Evolutionary conservation across 2,888 invertebrate genomes (phyloP), one percentile per base, ranked within the genome.

Genomic region (Ethmia dodecea): DNA sequence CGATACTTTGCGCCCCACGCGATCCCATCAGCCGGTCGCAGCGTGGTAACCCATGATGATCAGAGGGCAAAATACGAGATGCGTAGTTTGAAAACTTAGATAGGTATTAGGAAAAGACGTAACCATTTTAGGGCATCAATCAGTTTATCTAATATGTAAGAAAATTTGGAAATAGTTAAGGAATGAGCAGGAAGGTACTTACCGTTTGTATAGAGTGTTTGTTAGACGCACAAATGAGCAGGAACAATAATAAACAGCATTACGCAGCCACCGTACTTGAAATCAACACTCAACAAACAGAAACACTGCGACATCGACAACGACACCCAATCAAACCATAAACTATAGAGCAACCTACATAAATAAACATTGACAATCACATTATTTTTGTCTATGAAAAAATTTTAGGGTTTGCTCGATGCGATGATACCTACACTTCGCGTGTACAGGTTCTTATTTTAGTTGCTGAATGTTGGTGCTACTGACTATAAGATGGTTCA

Each of bases 221-320:
- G 56, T 61, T 60, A 55, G 48, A 64, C 51, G 60, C 75, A 78
- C 76, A 69, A 67, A 12, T 52, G 65, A 37, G 28, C 74, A 73
- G 69, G 66, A 72, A 71, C 61, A 78, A 79, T 68, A 75, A 79
- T 69, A 76, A 79, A 81, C 77, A 77, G 78, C 83, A 84, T 83
- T 80, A 74, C 83, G 73, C 72, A 62, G 75, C 66, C 72, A 70
- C 70, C 61, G 70, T 68, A 69, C 69, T 75, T 64, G 66, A 67
- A 71, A 66, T 71, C 71, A 74, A 74, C 66, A 72, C 63, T 67
- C 64, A 72, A 75, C 73, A 77, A 77, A 79, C 78, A 76, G n/a
- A n/a, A n/a, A n/a, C n/a, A n/a, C n/a, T n/a, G n/a, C n/a, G n/a
- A n/a, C n/a, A n/a, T n/a, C n/a, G n/a, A n/a, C 72, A 68, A 78